Evolutionary conservation across 2,113 vertebrate genomes (phyloP).

Genomic region (Zosterops japonicus): DNA sequence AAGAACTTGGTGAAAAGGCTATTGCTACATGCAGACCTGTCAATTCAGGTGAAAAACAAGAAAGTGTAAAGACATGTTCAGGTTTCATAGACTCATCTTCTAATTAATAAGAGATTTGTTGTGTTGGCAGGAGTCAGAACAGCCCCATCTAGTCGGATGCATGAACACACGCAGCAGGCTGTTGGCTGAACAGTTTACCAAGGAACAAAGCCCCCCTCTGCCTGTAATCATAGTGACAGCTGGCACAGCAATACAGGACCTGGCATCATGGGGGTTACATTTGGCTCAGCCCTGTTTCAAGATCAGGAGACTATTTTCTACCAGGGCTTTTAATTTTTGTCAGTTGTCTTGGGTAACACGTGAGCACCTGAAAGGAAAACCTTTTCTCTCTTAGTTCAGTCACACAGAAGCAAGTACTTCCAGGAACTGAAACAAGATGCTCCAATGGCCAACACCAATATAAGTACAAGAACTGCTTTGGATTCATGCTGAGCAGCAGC

Average conservation of each 20-base stretch:
- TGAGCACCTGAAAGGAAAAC: not conserved
- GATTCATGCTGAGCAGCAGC: not conserved
- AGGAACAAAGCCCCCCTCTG: fast-evolving
- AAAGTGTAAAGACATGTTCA: not conserved
- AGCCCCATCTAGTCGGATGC: not conserved
- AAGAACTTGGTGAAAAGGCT: not conserved
- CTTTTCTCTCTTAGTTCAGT: not conserved
- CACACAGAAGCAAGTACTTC: not conserved
- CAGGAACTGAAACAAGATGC: not conserved
- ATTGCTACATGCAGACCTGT: not conserved
- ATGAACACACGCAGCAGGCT: not conserved
- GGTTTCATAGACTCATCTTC: not conserved
- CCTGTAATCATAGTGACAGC: not conserved
- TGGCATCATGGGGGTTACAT: fast-evolving
- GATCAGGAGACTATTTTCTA: not conserved
- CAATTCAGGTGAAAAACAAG: not conserved
- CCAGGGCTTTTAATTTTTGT: not conserved
- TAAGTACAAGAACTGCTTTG: not conserved
- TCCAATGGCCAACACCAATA: not conserved
- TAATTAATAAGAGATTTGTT: not conserved
- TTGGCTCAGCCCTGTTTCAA: not conserved
- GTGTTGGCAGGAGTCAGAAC: not conserved
- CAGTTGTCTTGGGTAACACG: not conserved
- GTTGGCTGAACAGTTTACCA: not conserved
- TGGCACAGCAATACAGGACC: not conserved